Evolutionary conservation across 2,888 invertebrate genomes (phyloP).

Genomic region (Mythimna pallens): DNA sequence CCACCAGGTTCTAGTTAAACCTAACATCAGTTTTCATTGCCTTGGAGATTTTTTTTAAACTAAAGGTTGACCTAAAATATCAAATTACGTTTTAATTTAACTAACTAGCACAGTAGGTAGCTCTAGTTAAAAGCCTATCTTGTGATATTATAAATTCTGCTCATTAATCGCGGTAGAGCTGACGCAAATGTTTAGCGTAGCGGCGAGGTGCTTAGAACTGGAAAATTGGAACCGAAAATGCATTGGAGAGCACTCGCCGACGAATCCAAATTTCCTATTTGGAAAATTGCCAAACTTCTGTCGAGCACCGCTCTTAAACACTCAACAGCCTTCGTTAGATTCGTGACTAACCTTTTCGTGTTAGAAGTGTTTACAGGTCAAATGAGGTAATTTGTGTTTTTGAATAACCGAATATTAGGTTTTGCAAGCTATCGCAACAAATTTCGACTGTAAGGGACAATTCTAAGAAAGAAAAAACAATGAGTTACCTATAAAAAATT

Average conservation of each 20-base stretch:
- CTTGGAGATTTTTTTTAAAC: neutral
- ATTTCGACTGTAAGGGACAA: neutral
- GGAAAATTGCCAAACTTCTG: slow-evolving; percentile 70
- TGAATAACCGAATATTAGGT: neutral
- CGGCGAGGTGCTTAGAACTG: slow-evolving; percentile 64
- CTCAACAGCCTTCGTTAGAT: slow-evolving; percentile 39
- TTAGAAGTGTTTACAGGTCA: slow-evolving; percentile 15
- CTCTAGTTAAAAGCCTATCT: slow-evolving; percentile 21
- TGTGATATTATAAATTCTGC: slow-evolving; percentile 32
- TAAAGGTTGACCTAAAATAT: neutral
- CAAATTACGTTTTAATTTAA: neutral
- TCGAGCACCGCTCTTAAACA: slow-evolving; percentile 36
- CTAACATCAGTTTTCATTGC: neutral
- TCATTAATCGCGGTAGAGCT: slow-evolving; percentile 42
- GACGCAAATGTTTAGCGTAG: slow-evolving; percentile 56
- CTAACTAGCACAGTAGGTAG: neutral
- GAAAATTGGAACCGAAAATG: slow-evolving; percentile 73
- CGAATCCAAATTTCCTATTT: slow-evolving; percentile 67
- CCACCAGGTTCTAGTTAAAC: no score
- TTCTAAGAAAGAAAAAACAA: neutral
- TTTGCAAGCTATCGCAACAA: neutral
- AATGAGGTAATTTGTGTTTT: slow-evolving; percentile 19
- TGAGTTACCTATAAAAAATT: neutral
- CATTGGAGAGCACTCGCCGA: slow-evolving; percentile 64
- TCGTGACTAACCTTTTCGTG: slow-evolving; percentile 37